These are phyloP conservation scores for Meghimatium bilineatum DNA, from an alignment of 2,888 invertebrate genomes.

Conservation along the genomic window DNA sequence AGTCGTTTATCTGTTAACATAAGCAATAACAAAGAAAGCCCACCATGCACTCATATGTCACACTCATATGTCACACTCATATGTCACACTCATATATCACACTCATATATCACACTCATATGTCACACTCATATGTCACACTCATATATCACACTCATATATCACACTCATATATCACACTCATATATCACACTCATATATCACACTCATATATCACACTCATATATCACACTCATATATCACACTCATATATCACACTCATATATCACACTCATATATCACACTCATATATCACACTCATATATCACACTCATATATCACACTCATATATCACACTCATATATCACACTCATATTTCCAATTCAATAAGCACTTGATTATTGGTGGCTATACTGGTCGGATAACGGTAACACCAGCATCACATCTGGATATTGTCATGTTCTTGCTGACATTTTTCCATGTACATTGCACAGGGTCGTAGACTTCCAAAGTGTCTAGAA, in stretches of 20 bases:
- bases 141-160: too few relatives aligned
- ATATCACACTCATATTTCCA: not conserved
- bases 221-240: too few relatives aligned
- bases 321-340: not conserved
- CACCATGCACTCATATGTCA: not conserved
- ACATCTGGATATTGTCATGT: slow-evolving; percentile 74
- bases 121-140: too few relatives aligned
- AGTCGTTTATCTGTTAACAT: not conserved
- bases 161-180: too few relatives aligned
- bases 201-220: too few relatives aligned
- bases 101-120: too few relatives aligned
- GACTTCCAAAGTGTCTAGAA: slow-evolving; percentile 72
- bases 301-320: too few relatives aligned
- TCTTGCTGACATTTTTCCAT: slow-evolving; percentile 70
- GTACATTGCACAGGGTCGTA: slow-evolving; percentile 71
- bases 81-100: too few relatives aligned
- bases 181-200: too few relatives aligned
- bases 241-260: too few relatives aligned
- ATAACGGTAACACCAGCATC: slow-evolving; percentile 75
- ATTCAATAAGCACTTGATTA: not conserved
- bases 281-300: too few relatives aligned
- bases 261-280: too few relatives aligned
- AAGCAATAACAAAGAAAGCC: not conserved
- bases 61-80: not conserved
- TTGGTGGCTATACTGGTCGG: slow-evolving; percentile 48